phyloP scores from a whole-genome alignment of 2,113 vertebrate species.

The Butastur rufipennis region DNA sequence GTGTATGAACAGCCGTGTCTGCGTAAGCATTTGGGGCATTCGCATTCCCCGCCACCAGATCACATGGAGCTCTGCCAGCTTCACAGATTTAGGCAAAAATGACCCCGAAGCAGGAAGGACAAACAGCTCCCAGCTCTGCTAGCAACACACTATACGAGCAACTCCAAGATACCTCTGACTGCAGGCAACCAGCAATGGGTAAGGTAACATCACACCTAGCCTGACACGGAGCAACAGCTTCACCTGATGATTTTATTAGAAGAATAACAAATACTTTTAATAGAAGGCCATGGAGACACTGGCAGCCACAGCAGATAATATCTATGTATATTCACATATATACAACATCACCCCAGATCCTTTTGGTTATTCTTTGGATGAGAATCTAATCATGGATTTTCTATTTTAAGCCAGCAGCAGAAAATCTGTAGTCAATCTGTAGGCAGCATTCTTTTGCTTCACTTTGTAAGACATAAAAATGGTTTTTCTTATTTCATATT shows the following conservation, averaged over 20 bases:
- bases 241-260: neutral
- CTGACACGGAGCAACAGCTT: neutral
- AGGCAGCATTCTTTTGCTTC: neutral
- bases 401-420: neutral
- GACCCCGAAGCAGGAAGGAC: neutral
- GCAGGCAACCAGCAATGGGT: neutral
- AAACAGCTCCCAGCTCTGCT: neutral
- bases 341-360: neutral
- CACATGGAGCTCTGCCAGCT: neutral
- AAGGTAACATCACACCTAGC: neutral
- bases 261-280: neutral
- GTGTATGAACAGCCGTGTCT: neutral
- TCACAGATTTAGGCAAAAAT: neutral
- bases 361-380: neutral
- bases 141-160: accelerated
- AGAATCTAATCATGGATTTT: neutral
- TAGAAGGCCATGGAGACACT: neutral
- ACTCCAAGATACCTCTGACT: neutral
- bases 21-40: accelerated
- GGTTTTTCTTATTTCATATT: neutral
- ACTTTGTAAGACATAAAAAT: neutral
- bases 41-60: accelerated
- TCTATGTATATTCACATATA: neutral
- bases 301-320: neutral
- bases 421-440: neutral